Percentiles rank a stretch among this genome's conserved stretches.
Conservation (phyloP, 2,113 vertebrate species). For the Phalacrocorax aristotelis region DNA sequence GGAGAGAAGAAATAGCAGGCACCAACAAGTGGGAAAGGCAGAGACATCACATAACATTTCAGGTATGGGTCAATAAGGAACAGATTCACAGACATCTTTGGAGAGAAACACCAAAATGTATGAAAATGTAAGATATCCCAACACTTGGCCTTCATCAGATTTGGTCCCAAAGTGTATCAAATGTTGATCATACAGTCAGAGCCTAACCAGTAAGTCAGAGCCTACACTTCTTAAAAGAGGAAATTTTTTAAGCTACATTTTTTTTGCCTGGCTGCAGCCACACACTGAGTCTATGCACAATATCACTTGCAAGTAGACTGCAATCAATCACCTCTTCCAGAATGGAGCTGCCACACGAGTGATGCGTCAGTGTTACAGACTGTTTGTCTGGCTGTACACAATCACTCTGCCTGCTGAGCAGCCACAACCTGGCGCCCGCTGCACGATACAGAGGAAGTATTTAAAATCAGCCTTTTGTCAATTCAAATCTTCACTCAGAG, state of each 20-base stretch:
- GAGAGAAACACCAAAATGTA: background rate
- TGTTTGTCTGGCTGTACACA: background rate
- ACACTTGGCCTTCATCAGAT: background rate
- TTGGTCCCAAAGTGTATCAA: background rate
- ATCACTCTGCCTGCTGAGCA: background rate
- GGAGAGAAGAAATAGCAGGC: background rate
- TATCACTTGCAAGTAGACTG: background rate
- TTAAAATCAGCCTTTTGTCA: background rate
- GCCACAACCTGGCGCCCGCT: background rate
- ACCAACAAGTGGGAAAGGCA: background rate
- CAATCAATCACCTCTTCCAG: background rate
- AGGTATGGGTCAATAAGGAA: background rate
- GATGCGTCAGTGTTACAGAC: background rate
- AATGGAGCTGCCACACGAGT: background rate
- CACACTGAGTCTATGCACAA: background rate
- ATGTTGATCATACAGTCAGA: background rate
- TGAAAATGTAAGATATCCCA: background rate
- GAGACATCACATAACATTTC: background rate
- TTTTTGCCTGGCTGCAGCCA: background rate
- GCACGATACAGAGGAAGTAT: background rate
- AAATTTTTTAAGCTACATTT: background rate
- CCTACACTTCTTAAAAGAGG: background rate
- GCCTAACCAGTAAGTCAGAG: background rate
- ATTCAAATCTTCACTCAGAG: background rate
- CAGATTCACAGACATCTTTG: background rate